phyloP scores from a whole-genome alignment of 2,888 invertebrate species.

The Apamea sordens region DNA sequence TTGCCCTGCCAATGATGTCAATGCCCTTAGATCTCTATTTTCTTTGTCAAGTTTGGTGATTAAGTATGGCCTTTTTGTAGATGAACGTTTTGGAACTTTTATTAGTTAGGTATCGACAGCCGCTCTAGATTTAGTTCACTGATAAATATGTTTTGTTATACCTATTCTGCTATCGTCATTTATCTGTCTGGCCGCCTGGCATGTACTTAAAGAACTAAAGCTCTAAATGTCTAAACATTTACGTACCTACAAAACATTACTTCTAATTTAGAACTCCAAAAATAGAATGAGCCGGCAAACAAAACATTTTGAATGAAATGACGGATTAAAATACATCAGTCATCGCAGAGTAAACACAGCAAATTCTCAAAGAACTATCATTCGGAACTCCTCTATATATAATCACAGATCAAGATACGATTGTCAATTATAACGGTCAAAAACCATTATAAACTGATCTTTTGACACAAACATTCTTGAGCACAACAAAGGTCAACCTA shows the following conservation, averaged over 20 bases:
- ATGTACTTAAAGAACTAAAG: no score
- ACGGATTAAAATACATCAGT: slow-evolving; percentile 46
- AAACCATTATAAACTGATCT: slow-evolving; percentile 54
- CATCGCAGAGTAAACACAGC: slow-evolving; percentile 25
- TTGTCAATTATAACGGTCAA: slow-evolving; percentile 58
- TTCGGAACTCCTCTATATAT: slow-evolving; percentile 14
- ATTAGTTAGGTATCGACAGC: slow-evolving; percentile 3
- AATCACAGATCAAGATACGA: slow-evolving; percentile 51
- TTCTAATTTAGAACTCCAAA: slow-evolving; percentile 20
- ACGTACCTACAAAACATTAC: background rate
- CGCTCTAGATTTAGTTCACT: slow-evolving; percentile 41
- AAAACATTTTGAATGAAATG: slow-evolving; percentile 35
- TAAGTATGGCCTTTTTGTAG: background rate
- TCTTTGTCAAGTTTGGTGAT: slow-evolving; percentile 17
- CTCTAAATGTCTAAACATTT: background rate
- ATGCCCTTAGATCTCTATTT: slow-evolving; percentile 3
- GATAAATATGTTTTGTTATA: slow-evolving; percentile 32
- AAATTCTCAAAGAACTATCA: slow-evolving; percentile 42
- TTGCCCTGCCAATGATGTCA: no score
- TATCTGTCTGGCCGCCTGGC: slow-evolving; percentile 44
- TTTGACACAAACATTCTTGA: slow-evolving; percentile 45
- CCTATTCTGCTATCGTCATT: slow-evolving; percentile 20
- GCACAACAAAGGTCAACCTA: slow-evolving; percentile 54
- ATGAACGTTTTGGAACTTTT: slow-evolving; percentile 16
- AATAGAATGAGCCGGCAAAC: slow-evolving; percentile 22